These are phyloP conservation scores for Cololabis saira DNA, from an alignment of 2,113 vertebrate species.

Conservation along the genomic window DNA sequence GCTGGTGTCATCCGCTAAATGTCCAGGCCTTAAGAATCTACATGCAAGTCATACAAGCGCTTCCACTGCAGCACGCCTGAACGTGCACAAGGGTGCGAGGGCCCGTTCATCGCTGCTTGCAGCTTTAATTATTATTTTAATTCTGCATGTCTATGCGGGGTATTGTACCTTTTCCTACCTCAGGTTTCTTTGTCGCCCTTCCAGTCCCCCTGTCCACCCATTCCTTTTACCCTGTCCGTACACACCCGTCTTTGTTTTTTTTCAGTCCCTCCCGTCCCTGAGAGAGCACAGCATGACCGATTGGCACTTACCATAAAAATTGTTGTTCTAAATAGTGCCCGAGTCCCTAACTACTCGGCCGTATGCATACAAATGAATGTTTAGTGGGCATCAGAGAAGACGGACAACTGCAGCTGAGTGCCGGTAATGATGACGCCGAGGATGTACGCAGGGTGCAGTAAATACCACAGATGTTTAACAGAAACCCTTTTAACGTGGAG, in stretches of 20 bases:
- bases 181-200: neutral
- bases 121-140: too few relatives aligned
- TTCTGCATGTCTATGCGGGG: too few relatives aligned
- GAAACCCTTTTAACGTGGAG: constrained; percentile 9
- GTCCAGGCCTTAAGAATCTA: too few relatives aligned
- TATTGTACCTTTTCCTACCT: neutral
- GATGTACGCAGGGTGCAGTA: constrained; percentile 2
- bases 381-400: constrained; percentile 18
- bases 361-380: constrained; percentile 47
- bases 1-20: too few relatives aligned
- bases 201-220: constrained; percentile 17
- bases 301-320: constrained; percentile 64
- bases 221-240: constrained; percentile 11
- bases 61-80: too few relatives aligned
- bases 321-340: constrained; percentile 64
- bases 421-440: constrained; percentile 21
- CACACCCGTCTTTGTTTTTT: neutral
- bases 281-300: constrained; percentile 51
- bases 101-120: too few relatives aligned
- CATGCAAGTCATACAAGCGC: too few relatives aligned
- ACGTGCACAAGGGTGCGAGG: too few relatives aligned
- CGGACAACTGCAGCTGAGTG: constrained; percentile 41
- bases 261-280: constrained; percentile 16
- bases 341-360: constrained; percentile 35
- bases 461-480: constrained; percentile 20